A percentile compares a stretch with the other conserved stretches of the same genome.
Conservation (phyloP, 2,888 invertebrate genomes). For the Drepanosiphum platanoidis region DNA sequence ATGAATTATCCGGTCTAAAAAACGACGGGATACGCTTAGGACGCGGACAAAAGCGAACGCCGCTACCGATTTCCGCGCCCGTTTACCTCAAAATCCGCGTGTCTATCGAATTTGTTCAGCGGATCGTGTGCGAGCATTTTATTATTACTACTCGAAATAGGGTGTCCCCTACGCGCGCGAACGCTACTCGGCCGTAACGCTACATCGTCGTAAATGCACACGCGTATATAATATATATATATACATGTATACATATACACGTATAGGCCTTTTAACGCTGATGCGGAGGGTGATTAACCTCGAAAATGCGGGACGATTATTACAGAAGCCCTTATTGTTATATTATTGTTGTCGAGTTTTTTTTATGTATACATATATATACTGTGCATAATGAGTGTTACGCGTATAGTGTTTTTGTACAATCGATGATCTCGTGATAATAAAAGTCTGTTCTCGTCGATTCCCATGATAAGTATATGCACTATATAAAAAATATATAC, state of each 20-base stretch:
- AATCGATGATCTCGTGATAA: slow-evolving; percentile 27
- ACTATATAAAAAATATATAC: too few relatives aligned
- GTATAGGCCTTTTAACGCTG: slow-evolving; percentile 28
- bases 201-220: too few relatives aligned
- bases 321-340: slow-evolving; percentile 48
- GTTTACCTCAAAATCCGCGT: slow-evolving; percentile 37
- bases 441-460: slow-evolving; percentile 47
- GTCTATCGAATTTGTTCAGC: slow-evolving; percentile 24
- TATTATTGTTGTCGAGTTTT: not conserved
- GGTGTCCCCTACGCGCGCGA: not conserved
- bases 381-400: not conserved
- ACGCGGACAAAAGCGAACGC: not conserved
- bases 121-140: not conserved
- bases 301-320: slow-evolving; percentile 60
- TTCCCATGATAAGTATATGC: slow-evolving; percentile 45
- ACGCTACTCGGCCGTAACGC: slow-evolving; percentile 22
- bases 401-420: slow-evolving; percentile 1
- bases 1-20: not conserved
- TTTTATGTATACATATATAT: too few relatives aligned
- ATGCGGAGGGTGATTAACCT: slow-evolving; percentile 54
- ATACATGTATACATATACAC: not conserved
- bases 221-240: not conserved
- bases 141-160: not conserved
- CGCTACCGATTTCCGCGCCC: too few relatives aligned
- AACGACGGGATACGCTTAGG: not conserved